Conservation (phyloP, 2,113 vertebrate genomes). For the Bagarius yarrelli region DNA sequence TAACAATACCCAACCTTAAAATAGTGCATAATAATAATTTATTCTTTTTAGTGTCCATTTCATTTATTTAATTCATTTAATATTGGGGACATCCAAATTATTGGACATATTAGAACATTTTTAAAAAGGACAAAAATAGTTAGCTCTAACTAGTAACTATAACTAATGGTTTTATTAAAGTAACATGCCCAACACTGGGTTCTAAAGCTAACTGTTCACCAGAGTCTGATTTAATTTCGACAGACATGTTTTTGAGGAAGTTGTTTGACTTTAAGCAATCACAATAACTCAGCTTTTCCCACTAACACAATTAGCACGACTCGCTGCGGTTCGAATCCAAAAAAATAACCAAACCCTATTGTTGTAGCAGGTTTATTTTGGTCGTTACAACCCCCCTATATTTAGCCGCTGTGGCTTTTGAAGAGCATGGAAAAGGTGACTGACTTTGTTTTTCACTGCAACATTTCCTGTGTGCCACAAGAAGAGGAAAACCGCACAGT, state of each 20-base stretch:
- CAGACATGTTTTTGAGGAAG: constrained; percentile 3
- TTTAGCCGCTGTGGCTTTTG: constrained; percentile 69
- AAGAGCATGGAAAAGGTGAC: constrained; percentile 78
- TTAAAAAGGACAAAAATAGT: too few species aligned
- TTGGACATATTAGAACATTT: too few species aligned
- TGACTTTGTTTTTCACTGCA: constrained; percentile 72
- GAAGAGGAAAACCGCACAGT: constrained; percentile 70
- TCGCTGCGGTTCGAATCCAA: constrained; percentile 37
- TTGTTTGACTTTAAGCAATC: background rate
- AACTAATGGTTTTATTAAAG: too few species aligned
- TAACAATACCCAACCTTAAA: too few species aligned
- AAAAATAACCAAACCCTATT: constrained; percentile 51
- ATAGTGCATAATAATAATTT: too few species aligned
- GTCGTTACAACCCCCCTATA: constrained; percentile 63
- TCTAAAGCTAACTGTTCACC: too few species aligned
- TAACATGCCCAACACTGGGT: too few species aligned
- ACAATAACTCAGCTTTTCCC: constrained; percentile 11
- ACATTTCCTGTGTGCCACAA: constrained; percentile 72
- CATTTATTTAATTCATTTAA: too few species aligned
- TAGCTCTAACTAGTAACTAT: too few species aligned
- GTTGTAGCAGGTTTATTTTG: constrained; percentile 71
- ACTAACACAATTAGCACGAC: constrained; percentile 39
- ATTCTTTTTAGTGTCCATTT: too few species aligned
- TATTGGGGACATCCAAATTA: too few species aligned
- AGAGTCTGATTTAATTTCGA: too few species aligned